Percentiles rank a stretch among this genome's conserved stretches.
Evolutionary conservation across 2,888 invertebrate genomes (phyloP).

Genomic region (Netelia virgata): DNA sequence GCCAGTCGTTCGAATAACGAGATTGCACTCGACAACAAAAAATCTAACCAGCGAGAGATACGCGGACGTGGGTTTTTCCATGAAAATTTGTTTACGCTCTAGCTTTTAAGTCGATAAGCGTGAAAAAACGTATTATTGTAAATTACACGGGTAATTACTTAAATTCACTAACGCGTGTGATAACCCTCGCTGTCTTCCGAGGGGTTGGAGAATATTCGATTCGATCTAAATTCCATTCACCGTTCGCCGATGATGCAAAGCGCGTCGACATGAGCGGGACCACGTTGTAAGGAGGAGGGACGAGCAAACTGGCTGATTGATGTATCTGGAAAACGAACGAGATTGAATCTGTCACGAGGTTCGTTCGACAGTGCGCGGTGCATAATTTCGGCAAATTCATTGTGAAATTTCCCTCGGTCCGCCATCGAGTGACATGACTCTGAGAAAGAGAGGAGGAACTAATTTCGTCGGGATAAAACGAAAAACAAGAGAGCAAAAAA

Average conservation of each 20-base stretch:
- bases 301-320: not conserved
- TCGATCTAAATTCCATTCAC: not conserved
- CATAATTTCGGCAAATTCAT: not conserved
- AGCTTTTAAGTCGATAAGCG: too few relatives aligned
- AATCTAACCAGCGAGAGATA: too few relatives aligned
- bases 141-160: too few relatives aligned
- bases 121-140: too few relatives aligned
- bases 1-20: too few relatives aligned
- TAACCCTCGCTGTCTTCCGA: not conserved
- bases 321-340: not conserved
- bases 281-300: not conserved
- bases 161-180: not conserved
- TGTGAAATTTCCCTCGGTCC: not conserved
- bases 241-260: not conserved
- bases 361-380: not conserved
- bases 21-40: too few relatives aligned
- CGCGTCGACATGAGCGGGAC: not conserved
- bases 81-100: too few relatives aligned
- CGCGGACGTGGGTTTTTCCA: too few relatives aligned
- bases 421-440: too few relatives aligned
- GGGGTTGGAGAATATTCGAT: not conserved
- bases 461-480: not conserved
- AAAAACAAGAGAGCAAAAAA: not conserved
- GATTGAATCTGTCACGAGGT: not conserved
- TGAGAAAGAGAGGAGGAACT: not conserved